These are phyloP conservation scores for Albula glossodonta DNA, from an alignment of 2,113 vertebrate genomes.

Conservation along the genomic window DNA sequence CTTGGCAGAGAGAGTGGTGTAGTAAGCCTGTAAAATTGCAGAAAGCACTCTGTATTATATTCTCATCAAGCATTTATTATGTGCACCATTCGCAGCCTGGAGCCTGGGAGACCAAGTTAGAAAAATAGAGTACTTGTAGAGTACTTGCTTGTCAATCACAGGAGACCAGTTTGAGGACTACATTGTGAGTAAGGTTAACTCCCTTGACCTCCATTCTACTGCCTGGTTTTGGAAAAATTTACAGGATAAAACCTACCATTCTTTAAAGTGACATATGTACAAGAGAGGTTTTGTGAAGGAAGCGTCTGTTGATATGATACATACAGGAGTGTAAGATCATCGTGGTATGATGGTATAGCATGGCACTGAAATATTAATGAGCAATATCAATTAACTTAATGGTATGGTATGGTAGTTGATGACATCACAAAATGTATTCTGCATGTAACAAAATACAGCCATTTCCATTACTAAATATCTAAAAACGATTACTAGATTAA, in stretches of 20 bases:
- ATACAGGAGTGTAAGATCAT: too few relatives aligned
- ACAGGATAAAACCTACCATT: not conserved
- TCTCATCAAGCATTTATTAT: not conserved
- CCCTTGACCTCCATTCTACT: constrained; percentile 27
- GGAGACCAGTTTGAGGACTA: constrained; percentile 21
- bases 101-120: not conserved
- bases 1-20: not conserved
- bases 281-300: not conserved
- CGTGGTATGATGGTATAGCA: too few relatives aligned
- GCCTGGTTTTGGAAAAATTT: not conserved
- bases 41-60: not conserved
- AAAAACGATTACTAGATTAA: too few relatives aligned
- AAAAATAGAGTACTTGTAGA: constrained; percentile 10
- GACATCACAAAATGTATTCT: too few relatives aligned
- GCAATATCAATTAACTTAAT: too few relatives aligned
- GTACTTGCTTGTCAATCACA: constrained; percentile 26
- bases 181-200: constrained; percentile 32
- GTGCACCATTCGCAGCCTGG: not conserved
- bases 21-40: not conserved
- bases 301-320: not conserved
- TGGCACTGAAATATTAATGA: too few relatives aligned
- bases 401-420: too few relatives aligned
- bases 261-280: not conserved
- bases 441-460: too few relatives aligned
- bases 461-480: too few relatives aligned